Conservation (phyloP, 2,113 vertebrate species). For the Murina feae region DNA sequence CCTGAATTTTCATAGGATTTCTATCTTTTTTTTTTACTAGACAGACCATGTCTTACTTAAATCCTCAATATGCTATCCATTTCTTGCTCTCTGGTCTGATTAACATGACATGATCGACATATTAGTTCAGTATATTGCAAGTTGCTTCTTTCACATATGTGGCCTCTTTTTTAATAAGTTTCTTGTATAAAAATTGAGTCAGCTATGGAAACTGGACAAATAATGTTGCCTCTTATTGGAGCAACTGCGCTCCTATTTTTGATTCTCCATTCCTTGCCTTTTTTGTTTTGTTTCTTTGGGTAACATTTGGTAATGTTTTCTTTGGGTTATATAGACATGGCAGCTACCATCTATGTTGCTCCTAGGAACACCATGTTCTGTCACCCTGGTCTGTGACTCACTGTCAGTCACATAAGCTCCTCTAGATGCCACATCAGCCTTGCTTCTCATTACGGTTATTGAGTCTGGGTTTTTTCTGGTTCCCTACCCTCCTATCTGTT, state of each 20-base stretch:
- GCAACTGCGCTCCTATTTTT: background rate
- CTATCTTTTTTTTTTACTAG: background rate
- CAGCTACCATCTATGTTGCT: background rate
- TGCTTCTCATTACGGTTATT: background rate
- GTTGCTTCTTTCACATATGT: background rate
- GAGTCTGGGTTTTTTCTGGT: background rate
- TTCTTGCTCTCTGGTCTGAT: background rate
- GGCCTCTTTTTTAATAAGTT: background rate
- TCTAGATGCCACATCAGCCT: background rate
- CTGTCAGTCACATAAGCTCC: background rate
- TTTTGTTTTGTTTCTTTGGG: background rate
- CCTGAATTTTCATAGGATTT: no score
- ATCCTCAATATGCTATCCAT: background rate
- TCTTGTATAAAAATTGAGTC: background rate
- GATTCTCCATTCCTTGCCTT: background rate
- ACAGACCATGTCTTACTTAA: background rate
- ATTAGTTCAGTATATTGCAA: background rate
- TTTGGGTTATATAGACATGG: background rate
- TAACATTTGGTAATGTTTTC: background rate
- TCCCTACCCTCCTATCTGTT: background rate
- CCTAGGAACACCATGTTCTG: background rate
- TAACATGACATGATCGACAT: background rate
- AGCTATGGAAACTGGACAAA: background rate
- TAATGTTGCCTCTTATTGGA: background rate
- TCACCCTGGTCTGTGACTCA: background rate